Evolutionary conservation across 2,113 vertebrate species (phyloP).

Genomic region (Rhinogobius similis): DNA sequence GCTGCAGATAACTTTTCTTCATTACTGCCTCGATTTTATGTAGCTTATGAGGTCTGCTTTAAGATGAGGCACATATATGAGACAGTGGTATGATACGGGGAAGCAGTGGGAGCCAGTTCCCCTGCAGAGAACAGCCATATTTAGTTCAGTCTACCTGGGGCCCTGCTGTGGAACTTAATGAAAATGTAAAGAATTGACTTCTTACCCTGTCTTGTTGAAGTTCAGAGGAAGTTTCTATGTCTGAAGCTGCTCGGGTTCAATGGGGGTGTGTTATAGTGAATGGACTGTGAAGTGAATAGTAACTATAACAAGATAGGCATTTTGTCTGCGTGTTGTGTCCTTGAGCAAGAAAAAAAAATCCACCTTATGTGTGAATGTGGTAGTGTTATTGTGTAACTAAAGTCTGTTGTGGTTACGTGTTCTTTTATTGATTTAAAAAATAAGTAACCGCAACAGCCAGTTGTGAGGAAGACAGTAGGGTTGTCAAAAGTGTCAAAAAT

Average conservation of each 20-base stretch:
- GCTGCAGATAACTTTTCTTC: neutral
- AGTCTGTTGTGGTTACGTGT: too few species aligned
- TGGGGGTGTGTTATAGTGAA: neutral
- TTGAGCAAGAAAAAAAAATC: too few species aligned
- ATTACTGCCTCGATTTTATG: neutral
- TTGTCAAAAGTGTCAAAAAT: too few species aligned
- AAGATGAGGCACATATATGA: slow-evolving; percentile 13
- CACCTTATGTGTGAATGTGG: too few species aligned
- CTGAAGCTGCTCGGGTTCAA: neutral
- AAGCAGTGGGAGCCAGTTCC: slow-evolving; percentile 36
- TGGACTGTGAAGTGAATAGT: neutral
- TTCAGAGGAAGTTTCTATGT: slow-evolving; percentile 23
- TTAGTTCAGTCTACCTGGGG: slow-evolving; percentile 59
- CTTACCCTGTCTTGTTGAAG: slow-evolving; percentile 19
- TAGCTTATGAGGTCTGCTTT: slow-evolving; percentile 4
- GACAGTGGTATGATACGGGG: slow-evolving; percentile 25
- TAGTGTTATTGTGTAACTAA: too few species aligned
- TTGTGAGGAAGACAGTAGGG: too few species aligned
- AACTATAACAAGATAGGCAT: too few species aligned
- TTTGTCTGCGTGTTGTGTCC: too few species aligned
- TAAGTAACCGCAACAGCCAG: too few species aligned
- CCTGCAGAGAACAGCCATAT: slow-evolving; percentile 62
- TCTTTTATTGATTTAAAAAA: too few species aligned
- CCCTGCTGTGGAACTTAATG: slow-evolving; percentile 59
- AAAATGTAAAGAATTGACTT: slow-evolving; percentile 54